These are phyloP conservation scores for Pemphredon lugubris DNA, from an alignment of 2,888 invertebrate genomes.

Conservation along the genomic window DNA sequence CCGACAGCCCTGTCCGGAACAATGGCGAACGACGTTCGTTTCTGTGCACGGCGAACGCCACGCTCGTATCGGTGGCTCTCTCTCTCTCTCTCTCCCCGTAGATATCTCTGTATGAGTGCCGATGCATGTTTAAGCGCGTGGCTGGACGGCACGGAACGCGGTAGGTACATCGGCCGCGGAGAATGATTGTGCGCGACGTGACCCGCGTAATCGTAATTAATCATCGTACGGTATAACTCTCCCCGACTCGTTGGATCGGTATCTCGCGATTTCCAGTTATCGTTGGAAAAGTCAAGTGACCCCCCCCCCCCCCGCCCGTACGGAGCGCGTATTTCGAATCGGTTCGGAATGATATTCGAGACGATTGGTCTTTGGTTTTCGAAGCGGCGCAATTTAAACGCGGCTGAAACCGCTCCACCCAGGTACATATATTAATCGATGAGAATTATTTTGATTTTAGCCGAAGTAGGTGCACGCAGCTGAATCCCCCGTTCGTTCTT, in stretches of 20 bases:
- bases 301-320: background rate
- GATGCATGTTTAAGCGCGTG: constrained; percentile 14
- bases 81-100: no score
- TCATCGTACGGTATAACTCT: constrained; percentile 60
- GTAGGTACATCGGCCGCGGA: constrained; percentile 16
- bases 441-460: no score
- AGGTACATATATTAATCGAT: no score
- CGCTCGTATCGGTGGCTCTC: no score
- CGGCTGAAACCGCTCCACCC: no score
- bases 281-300: constrained; percentile 7
- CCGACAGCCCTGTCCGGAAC: constrained; percentile 40
- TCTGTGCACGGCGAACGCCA: constrained; percentile 8
- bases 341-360: no score
- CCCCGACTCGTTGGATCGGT: constrained; percentile 23
- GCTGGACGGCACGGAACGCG: background rate
- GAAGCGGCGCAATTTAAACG: no score
- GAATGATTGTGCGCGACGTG: constrained; percentile 55
- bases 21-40: constrained; percentile 47
- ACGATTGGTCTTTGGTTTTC: no score
- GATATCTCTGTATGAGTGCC: background rate
- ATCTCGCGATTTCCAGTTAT: constrained; percentile 36
- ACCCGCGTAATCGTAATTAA: constrained; percentile 71
- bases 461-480: no score
- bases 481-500: no score
- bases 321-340: no score